Conservation (phyloP, 1,140 invertebrate genomes). For the Pachyrhynchus sulphureomaculatus region DNA sequence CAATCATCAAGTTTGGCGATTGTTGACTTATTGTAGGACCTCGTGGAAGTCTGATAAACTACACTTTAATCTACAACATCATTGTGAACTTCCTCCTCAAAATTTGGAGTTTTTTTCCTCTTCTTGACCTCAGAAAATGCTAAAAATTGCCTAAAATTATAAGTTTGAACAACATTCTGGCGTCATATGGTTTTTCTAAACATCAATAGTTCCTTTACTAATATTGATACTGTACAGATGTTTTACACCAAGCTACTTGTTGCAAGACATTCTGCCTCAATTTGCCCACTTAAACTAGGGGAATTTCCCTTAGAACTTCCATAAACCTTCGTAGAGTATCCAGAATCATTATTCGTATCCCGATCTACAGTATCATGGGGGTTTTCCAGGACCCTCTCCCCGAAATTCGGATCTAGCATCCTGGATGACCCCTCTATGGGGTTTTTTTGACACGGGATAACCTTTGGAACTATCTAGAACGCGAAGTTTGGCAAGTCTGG, state of each 20-base stretch:
- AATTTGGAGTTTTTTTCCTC: too few species aligned
- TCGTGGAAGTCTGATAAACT: too few species aligned
- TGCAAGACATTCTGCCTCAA: constrained; percentile 43
- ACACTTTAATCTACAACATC: too few species aligned
- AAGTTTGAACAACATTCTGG: too few species aligned
- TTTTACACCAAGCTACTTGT: constrained; percentile 48
- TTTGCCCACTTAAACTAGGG: constrained; percentile 68
- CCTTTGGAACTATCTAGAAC: constrained; percentile 42
- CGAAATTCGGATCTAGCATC: constrained; percentile 36
- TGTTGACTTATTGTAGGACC: too few species aligned
- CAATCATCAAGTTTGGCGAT: too few species aligned
- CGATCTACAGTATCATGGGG: constrained; percentile 53
- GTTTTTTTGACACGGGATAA: constrained; percentile 31
- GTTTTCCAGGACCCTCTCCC: constrained; percentile 29
- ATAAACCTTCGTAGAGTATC: constrained; percentile 75
- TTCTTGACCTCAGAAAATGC: too few species aligned
- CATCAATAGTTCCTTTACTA: too few species aligned
- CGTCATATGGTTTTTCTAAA: too few species aligned
- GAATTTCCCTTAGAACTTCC: constrained; percentile 76
- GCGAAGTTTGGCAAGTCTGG: constrained; percentile 44
- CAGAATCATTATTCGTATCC: constrained; percentile 75
- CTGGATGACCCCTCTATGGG: constrained; percentile 35
- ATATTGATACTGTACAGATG: too few species aligned
- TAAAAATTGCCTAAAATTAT: too few species aligned
- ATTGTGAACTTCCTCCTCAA: too few species aligned